phyloP scores from a whole-genome alignment of 2,797 vertebrate species.

The Pseudotriccus pelzelni region DNA sequence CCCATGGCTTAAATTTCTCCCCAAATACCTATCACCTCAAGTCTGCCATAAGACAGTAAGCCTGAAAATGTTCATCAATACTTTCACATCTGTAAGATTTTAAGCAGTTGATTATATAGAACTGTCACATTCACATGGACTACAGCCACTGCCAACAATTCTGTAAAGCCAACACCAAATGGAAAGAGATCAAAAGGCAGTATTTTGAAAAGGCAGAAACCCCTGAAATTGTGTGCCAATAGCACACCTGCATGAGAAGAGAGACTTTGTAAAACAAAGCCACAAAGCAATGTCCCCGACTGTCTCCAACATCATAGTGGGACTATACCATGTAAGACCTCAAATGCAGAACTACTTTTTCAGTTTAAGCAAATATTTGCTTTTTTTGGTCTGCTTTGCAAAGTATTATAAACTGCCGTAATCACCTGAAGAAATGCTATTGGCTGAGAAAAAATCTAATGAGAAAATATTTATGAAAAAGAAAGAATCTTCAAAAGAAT shows the following conservation, averaged over 20 bases:
- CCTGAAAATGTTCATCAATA: neutral
- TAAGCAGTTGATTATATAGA: neutral
- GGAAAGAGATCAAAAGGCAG: neutral
- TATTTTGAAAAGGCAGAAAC: neutral
- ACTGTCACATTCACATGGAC: neutral
- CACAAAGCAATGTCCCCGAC: neutral
- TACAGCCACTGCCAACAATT: neutral
- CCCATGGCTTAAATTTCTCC: fast-evolving
- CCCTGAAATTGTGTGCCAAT: neutral
- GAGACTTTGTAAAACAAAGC: neutral
- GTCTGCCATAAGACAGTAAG: neutral
- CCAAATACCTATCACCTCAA: neutral
- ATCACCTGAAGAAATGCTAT: neutral
- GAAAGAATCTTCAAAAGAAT: neutral
- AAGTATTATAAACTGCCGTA: neutral
- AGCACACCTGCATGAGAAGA: neutral
- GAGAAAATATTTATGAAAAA: neutral
- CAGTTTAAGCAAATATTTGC: neutral
- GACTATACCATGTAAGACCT: neutral
- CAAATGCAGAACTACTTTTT: neutral
- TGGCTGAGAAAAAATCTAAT: neutral
- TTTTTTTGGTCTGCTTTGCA: neutral
- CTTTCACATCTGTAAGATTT: neutral
- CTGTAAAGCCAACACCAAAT: neutral
- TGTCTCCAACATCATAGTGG: neutral